Conservation (phyloP, 2,888 invertebrate genomes). For the Ectobius pallidus region DNA sequence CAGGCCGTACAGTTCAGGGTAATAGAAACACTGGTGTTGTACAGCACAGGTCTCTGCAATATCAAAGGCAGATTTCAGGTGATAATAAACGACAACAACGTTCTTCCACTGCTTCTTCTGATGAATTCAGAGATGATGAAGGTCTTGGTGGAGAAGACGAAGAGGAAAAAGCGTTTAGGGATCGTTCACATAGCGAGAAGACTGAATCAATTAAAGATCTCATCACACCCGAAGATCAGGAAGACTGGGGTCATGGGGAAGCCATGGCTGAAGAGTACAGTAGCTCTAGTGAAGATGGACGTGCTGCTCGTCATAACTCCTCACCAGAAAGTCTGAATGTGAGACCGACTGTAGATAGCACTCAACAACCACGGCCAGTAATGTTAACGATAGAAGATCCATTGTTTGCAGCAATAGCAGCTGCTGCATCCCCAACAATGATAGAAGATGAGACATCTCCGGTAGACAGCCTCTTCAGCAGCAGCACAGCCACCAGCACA, state of each 20-base stretch:
- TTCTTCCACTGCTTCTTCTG: constrained; percentile 48
- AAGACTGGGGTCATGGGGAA: constrained; percentile 65
- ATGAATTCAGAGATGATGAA: constrained; percentile 55
- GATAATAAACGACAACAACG: constrained; percentile 48
- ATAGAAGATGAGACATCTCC: constrained; percentile 86
- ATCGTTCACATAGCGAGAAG: constrained; percentile 66
- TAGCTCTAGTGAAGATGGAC: constrained; percentile 59
- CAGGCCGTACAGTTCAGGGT: neutral
- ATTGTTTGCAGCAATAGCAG: constrained; percentile 75
- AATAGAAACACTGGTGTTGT: constrained; percentile 57
- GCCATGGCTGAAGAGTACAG: constrained; percentile 67
- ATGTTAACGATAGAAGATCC: constrained; percentile 72
- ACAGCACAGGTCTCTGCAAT: constrained; percentile 58
- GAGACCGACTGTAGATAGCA: neutral
- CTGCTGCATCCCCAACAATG: constrained; percentile 68
- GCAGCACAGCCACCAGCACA: constrained; percentile 58
- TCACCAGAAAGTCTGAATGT: constrained; percentile 23
- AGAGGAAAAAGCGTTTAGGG: constrained; percentile 75
- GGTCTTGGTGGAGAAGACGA: constrained; percentile 65
- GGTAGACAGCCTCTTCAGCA: constrained; percentile 76
- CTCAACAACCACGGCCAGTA: constrained; percentile 53
- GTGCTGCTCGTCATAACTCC: neutral
- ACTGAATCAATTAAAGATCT: constrained; percentile 28
- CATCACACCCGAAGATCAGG: constrained; percentile 53
- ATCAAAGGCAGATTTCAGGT: constrained; percentile 56